Base-by-base conservation (phyloP, 2,113 vertebrate genomes). In the Rhinopomastus cyanomelas region DNA sequence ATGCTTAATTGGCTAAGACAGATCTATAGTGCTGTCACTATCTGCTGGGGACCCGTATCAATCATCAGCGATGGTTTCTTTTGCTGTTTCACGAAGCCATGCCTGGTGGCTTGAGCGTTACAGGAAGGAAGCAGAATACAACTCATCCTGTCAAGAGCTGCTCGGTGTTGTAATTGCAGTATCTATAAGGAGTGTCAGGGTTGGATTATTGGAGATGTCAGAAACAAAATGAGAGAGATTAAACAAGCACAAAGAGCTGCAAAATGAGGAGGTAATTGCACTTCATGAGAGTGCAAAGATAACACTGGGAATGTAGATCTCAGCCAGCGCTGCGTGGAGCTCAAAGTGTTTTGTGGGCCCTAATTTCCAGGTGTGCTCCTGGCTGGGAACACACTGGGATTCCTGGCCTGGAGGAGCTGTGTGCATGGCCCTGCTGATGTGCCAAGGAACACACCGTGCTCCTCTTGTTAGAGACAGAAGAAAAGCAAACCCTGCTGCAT, bases 161-260 rank as follows among this genome's bases (percentile, higher is more conserved):
- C 79, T 94, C 56, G 32, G 57, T 86, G 23, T 71, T 80, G 44
- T 86, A 96, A 94, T 94, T 92, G 90, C 65, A 25, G 60, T 52
- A 85, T 78, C 92, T 73, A 9, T 69, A 78, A 57, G 62, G 80
- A 88, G 87, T 56, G 76, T 83, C 94, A 65, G 88, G 56, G 56
- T 27, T 57, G 15, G 78, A 68, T 95, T 95, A 92, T 86, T 90
- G 90, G 87, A 88, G 74, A 93, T 86, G 92, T 95, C 95, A 95
- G 90, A 85, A 95, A 52, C 89, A 90, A 95, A 96, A 91, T 15
- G 69, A 72, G 64, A 81, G 87, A 91, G 81, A 96, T 51, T 93
- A 91, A 95, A 83, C 1, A 25, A 39, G 62, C 85, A 88, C 79
- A 84, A 79, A 94, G 82, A 92, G 85, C 87, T 84, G 55, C 85